Percentiles rank a stretch among this genome's conserved stretches.
Evolutionary conservation across 2,113 vertebrate species (phyloP).

Genomic region (Lepidothrix coronata): DNA sequence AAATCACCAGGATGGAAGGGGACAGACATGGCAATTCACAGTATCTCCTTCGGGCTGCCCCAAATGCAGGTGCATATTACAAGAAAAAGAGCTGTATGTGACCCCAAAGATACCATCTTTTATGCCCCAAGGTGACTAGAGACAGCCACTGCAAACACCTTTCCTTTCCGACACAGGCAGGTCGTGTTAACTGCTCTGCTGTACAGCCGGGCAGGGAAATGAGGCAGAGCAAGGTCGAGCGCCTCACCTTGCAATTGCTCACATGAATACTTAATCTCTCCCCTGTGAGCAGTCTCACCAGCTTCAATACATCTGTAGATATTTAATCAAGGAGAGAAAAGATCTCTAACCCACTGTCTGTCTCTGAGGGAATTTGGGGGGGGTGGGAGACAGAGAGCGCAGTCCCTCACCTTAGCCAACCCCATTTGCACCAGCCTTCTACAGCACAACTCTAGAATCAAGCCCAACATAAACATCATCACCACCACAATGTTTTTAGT

Average conservation of each 20-base stretch:
- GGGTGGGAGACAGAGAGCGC: neutral
- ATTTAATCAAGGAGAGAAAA: neutral
- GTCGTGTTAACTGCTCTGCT: neutral
- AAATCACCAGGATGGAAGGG: neutral
- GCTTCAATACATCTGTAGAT: neutral
- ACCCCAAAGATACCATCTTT: neutral
- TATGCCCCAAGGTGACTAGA: neutral
- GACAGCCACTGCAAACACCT: neutral
- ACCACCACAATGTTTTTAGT: fast-evolving
- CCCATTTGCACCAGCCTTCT: neutral
- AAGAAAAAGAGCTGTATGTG: neutral
- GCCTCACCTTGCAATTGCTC: neutral
- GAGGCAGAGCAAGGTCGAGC: neutral
- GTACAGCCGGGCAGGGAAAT: neutral
- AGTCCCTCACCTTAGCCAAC: neutral
- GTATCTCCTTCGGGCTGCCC: neutral
- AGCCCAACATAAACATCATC: neutral
- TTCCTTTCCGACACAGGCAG: neutral
- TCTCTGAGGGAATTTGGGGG: fast-evolving
- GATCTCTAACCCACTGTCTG: neutral
- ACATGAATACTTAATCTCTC: neutral
- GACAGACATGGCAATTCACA: neutral
- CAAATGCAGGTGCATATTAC: neutral
- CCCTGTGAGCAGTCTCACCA: neutral
- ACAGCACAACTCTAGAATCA: neutral